Evolutionary conservation across 2,888 invertebrate genomes (phyloP).

Genomic region (Leucoma salicis): DNA sequence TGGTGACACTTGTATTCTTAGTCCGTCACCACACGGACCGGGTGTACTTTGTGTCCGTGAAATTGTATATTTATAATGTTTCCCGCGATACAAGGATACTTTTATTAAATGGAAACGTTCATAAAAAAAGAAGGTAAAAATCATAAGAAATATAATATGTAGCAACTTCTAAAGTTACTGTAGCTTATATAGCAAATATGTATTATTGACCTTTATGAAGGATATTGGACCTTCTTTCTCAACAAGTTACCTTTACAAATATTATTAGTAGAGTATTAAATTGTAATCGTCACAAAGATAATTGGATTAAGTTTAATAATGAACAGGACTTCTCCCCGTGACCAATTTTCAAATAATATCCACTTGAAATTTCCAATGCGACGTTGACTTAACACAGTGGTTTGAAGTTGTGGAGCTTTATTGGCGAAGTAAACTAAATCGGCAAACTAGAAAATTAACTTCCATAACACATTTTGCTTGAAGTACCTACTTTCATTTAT

Average conservation of each 20-base stretch:
- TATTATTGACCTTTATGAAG: too few species aligned
- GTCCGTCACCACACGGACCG: too few species aligned
- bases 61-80: too few species aligned
- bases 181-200: too few species aligned
- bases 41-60: too few species aligned
- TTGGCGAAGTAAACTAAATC: conserved; percentile 62
- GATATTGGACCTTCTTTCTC: conserved; percentile 6
- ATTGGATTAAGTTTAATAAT: conserved; percentile 46
- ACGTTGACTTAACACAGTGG: conserved; percentile 35
- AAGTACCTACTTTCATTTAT: conserved; percentile 48
- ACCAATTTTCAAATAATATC: conserved; percentile 33
- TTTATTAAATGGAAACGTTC: too few species aligned
- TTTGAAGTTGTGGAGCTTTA: conserved; percentile 48
- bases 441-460: conserved; percentile 68
- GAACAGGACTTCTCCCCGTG: conserved; percentile 28
- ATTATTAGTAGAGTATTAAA: conserved; percentile 47
- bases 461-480: conserved; percentile 54
- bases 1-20: too few species aligned
- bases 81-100: too few species aligned
- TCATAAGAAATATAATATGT: too few species aligned
- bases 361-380: conserved; percentile 33
- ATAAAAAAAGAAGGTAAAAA: too few species aligned
- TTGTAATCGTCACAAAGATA: conserved; percentile 49
- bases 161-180: too few species aligned
- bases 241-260: conserved; percentile 36